Base-by-base conservation (phyloP, 2,797 vertebrate genomes). In the Sebastolobus alascanus region DNA sequence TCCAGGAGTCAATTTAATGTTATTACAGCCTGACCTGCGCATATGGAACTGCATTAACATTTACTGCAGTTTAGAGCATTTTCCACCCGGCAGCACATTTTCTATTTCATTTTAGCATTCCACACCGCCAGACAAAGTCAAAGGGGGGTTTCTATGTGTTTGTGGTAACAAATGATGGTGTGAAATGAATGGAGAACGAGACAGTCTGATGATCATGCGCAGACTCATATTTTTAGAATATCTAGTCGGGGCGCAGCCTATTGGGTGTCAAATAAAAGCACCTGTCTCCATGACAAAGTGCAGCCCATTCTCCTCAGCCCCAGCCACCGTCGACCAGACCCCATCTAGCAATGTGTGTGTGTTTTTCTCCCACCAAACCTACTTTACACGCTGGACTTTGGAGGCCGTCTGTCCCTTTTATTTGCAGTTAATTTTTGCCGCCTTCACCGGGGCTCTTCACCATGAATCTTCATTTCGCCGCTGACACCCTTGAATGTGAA, bases 401-500 rank as follows among this genome's bases (percentile, higher is more conserved):
- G 95, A 95, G 96, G 94, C 93, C 92, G 95, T 94, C 90, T 95
- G 95, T 94, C 94, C 96, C 96, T 95, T 96, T 96, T 96, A 96
- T 97, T 96, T 96, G 96, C 95, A 95, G 95, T 97, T 97, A 96
- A 96, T 96, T 96, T 96, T 96, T 96, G 94, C 96, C 90, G 95
- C 95, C 95, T 96, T 96, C 96, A 92, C 94, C 92, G 69, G 84
- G 90, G 92, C 95, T 96, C 96, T 96, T 96, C 96, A 96, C 97
- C 96, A 97, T 97, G 96, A 97, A 97, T 97, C 97, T 97, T 97
- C 97, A 97, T 97, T 97, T 97, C 90, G 95, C 94, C 77, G 90
- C 96, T 97, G 96, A 97, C 97, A 97, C 96, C 95, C 96, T 97
- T 97, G 96, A 97, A 97, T 97, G 96, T 96, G 97, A 97, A 97